These are phyloP conservation scores for Henricia sp. DNA, from an alignment of 53 echinoderm and acorn worm species.

Conservation along the genomic window DNA sequence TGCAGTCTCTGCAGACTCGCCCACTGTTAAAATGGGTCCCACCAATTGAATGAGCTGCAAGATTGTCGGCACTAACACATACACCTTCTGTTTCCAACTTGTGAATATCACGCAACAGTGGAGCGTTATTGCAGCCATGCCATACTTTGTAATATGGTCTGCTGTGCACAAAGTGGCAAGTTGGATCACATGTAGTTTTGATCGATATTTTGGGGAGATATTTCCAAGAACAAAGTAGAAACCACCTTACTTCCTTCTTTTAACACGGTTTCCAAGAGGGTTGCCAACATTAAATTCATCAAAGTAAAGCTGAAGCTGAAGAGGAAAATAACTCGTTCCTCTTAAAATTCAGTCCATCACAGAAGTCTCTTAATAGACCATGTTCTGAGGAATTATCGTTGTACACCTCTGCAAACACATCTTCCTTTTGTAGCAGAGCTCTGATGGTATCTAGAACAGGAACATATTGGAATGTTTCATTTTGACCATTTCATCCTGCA, in stretches of 20 bases:
- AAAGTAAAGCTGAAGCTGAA: constrained; percentile 61
- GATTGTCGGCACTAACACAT: constrained; percentile 69
- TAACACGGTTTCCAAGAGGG: constrained; percentile 53
- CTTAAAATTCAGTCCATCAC: constrained; percentile 40
- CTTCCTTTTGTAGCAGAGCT: constrained; percentile 24
- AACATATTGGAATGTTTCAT: constrained; percentile 61
- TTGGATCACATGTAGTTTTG: no score
- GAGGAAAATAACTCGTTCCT: constrained; percentile 27
- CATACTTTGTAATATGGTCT: no score
- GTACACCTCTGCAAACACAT: constrained; percentile 56
- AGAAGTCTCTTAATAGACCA: constrained; percentile 45
- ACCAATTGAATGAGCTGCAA: constrained; percentile 63
- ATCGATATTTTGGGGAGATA: no score
- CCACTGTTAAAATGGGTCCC: constrained; percentile 63
- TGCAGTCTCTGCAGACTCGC: constrained; percentile 69
- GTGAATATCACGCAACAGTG: no score
- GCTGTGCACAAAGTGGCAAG: no score
- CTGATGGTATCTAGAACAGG: constrained; percentile 53
- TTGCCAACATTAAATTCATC: constrained; percentile 68
- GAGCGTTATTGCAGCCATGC: no score
- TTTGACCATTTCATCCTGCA: constrained; percentile 15
- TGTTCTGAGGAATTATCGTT: constrained; percentile 29
- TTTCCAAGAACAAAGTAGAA: constrained; percentile 66
- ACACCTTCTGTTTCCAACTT: no score
- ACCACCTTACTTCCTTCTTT: constrained; percentile 44